These are phyloP conservation scores for Fulica atra DNA, from an alignment of 2,113 vertebrate genomes.

Conservation along the genomic window DNA sequence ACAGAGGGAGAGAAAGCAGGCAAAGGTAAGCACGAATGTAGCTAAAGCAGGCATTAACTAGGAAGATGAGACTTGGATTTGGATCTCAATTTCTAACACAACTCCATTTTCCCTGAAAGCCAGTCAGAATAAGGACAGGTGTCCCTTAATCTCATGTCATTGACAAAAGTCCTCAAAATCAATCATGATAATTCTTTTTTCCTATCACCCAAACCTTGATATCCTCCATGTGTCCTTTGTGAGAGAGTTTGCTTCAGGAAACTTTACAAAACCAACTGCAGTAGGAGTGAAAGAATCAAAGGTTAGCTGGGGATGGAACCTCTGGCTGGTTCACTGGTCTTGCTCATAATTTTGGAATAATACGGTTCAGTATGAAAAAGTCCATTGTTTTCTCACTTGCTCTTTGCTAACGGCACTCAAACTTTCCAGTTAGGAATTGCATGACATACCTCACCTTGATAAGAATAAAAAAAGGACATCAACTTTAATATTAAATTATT, in stretches of 20 bases:
- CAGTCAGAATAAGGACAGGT: not conserved
- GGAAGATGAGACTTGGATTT: not conserved
- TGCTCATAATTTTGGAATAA: not conserved
- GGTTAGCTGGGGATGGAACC: accelerated
- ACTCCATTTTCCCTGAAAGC: not conserved
- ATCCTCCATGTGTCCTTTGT: accelerated
- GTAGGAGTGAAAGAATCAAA: not conserved
- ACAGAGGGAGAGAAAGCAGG: not conserved
- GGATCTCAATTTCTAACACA: not conserved
- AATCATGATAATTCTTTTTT: not conserved
- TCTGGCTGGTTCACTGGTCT: not conserved
- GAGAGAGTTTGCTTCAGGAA: not conserved
- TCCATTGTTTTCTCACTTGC: not conserved
- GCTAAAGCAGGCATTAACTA: not conserved
- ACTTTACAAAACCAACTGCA: not conserved
- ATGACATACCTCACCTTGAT: not conserved
- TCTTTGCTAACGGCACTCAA: not conserved
- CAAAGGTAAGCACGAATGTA: not conserved
- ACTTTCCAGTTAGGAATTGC: not conserved
- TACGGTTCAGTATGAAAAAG: not conserved
- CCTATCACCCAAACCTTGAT: not conserved
- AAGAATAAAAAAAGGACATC: not conserved
- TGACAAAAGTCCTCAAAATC: not conserved
- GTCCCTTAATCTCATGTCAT: not conserved
- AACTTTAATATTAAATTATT: not conserved